Base-by-base conservation (phyloP, 2,797 vertebrate species). In the Pampus argenteus region DNA sequence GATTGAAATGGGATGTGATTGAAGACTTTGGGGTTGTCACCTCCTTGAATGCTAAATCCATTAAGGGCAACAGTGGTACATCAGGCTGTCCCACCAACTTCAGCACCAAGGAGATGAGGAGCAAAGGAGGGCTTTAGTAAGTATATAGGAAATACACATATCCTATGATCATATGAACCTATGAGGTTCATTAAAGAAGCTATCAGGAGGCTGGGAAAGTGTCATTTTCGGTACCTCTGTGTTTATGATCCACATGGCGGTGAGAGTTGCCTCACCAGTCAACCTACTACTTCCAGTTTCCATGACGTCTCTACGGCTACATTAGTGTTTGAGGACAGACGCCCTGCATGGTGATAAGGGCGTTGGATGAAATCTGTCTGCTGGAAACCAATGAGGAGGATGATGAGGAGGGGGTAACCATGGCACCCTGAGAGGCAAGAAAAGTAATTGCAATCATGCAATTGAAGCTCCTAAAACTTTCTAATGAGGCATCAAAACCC, bases 11-110 rank as follows among this genome's bases (percentile, higher is more conserved):
- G 94, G 92, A 94, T 0, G 93, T 96, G 62, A 95, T 95, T 0
- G 95, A 96, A 82, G 95, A 95, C 45, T 95, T 95, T 17, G 94
- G 94, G 8, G 87, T 95, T 1, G 83, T 96, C 28, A 94, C 95
- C 59, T 93, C 92, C 0, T 74, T 96, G 49, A 95, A 96, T 66
- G 93, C 92, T 48, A 95, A 95, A 82, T 95, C 95, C 2, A 3
- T 68, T 2, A 6, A 48, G 2, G 20, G 3, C 5, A 42, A 38
- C 13, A 3, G 0, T 9, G 3, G 3, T 0, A 42, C 72, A 40
- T 57, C 62, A 40, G 67, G 67, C 49, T 57, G 67, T 61, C 67
- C 63, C 31, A 5, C 17, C 29, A 78, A 64, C 26, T 78, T 78
- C 36, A 78, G 71, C 58, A 71, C 66, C 10, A 40, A 72, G 23